Conservation (phyloP, 2,888 invertebrate genomes). For the Ochlodes sylvanus region DNA sequence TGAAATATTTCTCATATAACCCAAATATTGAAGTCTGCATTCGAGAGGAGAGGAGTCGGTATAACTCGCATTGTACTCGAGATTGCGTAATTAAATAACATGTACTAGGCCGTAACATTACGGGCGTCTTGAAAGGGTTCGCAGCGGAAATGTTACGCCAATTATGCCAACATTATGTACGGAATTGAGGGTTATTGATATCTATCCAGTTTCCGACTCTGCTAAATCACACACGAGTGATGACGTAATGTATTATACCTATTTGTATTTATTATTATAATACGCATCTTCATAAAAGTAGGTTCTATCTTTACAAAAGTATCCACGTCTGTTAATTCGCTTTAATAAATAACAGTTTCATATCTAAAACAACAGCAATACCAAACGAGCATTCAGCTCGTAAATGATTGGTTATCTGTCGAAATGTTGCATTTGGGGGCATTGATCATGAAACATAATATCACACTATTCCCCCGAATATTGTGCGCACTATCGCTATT, state of each 20-base stretch:
- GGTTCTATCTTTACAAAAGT: too few species aligned
- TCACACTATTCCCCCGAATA: slow-evolving; percentile 51
- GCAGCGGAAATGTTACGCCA: slow-evolving; percentile 83
- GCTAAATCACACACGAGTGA: slow-evolving; percentile 14
- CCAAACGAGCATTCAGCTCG: neutral
- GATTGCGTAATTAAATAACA: slow-evolving; percentile 85
- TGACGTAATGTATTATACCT: slow-evolving; percentile 1
- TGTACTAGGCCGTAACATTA: slow-evolving; percentile 77
- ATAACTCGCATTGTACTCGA: slow-evolving; percentile 80
- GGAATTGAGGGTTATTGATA: slow-evolving; percentile 81
- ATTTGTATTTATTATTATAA: neutral
- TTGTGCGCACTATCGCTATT: slow-evolving; percentile 71
- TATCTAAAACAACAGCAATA: slow-evolving; percentile 15
- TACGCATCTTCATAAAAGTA: too few species aligned
- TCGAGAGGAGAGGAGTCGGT: slow-evolving; percentile 65
- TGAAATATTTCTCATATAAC: slow-evolving; percentile 33
- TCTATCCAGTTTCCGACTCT: slow-evolving; percentile 46
- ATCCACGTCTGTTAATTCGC: neutral
- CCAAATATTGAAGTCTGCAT: slow-evolving; percentile 42
- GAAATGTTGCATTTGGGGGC: slow-evolving; percentile 30
- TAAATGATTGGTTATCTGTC: slow-evolving; percentile 31
- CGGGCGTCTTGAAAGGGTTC: slow-evolving; percentile 82
- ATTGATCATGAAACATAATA: slow-evolving; percentile 38
- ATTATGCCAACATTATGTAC: slow-evolving; percentile 83
- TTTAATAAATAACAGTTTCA: slow-evolving; percentile 4